phyloP scores from a whole-genome alignment of 2,888 invertebrate genomes.

The Nipponacmea schrenckii region DNA sequence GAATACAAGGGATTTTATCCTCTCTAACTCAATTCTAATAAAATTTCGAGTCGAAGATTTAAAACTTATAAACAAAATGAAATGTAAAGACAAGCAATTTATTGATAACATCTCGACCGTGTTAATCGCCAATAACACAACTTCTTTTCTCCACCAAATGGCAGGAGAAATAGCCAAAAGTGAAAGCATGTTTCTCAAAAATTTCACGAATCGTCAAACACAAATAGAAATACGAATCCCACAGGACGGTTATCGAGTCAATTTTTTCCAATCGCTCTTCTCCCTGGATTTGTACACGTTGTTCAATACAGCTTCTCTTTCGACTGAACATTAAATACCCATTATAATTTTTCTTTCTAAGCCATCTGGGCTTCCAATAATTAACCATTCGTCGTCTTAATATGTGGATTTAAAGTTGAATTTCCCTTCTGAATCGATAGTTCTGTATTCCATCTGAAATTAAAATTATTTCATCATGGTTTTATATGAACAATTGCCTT shows the following conservation, averaged over 20 bases:
- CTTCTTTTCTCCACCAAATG: slow-evolving; percentile 1
- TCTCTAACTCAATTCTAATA: no score
- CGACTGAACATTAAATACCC: not conserved
- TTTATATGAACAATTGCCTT: no score
- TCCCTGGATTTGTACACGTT: not conserved
- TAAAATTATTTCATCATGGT: no score
- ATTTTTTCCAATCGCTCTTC: not conserved
- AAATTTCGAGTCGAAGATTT: not conserved
- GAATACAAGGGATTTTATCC: no score
- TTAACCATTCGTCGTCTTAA: not conserved
- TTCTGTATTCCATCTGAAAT: no score
- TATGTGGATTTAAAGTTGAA: no score
- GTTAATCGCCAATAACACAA: slow-evolving; percentile 6
- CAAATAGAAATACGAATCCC: slow-evolving; percentile 2
- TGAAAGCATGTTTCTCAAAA: slow-evolving; percentile 9
- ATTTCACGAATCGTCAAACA: slow-evolving; percentile 8
- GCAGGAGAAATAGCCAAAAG: slow-evolving; percentile 1
- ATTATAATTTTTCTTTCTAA: slow-evolving; percentile 6
- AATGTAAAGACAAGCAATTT: slow-evolving; percentile 5
- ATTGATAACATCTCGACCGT: slow-evolving; percentile 7
- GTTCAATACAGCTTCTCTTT: not conserved
- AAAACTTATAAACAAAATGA: slow-evolving; percentile 8
- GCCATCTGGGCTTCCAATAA: slow-evolving; percentile 5
- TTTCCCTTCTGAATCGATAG: no score
- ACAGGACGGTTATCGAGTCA: not conserved